Percentiles rank a stretch among this genome's conserved stretches.
Conservation (phyloP, 2,888 invertebrate genomes). For the Chamaedrilus cognettii region DNA sequence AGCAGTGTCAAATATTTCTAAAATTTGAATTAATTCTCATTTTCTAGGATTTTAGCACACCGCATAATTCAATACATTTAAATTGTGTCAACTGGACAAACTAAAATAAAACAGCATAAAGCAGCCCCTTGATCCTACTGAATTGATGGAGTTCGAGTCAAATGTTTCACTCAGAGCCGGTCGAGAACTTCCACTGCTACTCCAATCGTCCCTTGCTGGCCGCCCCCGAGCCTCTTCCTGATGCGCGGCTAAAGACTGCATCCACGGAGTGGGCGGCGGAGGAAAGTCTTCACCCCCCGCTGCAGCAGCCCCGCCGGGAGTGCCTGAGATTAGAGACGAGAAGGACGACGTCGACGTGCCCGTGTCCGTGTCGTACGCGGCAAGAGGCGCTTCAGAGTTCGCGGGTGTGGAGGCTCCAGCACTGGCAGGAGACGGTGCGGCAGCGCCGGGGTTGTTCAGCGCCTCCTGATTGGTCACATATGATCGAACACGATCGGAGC, state of each 20-base stretch:
- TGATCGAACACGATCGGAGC: too few relatives aligned
- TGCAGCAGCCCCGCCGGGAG: too few relatives aligned
- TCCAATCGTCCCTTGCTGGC: neutral
- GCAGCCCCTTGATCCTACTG: too few relatives aligned
- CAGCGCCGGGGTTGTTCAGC: too few relatives aligned
- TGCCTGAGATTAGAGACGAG: neutral
- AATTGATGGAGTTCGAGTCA: neutral
- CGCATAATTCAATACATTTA: neutral
- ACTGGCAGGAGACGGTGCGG: too few relatives aligned
- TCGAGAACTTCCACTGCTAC: neutral
- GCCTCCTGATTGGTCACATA: too few relatives aligned
- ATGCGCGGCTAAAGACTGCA: neutral
- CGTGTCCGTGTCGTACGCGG: neutral
- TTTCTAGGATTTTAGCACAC: too few relatives aligned
- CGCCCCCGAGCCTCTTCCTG: neutral
- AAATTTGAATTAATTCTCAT: too few relatives aligned
- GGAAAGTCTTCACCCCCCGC: neutral
- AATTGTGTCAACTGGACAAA: neutral
- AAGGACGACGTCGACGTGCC: neutral
- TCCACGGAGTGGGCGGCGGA: neutral
- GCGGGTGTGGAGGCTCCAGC: neutral
- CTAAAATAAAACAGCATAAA: too few relatives aligned
- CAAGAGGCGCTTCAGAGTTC: neutral
- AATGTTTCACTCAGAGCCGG: neutral
- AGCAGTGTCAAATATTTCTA: too few relatives aligned